Evolutionary conservation across 2,888 invertebrate species (phyloP).

Genomic region (Idaea aversata): DNA sequence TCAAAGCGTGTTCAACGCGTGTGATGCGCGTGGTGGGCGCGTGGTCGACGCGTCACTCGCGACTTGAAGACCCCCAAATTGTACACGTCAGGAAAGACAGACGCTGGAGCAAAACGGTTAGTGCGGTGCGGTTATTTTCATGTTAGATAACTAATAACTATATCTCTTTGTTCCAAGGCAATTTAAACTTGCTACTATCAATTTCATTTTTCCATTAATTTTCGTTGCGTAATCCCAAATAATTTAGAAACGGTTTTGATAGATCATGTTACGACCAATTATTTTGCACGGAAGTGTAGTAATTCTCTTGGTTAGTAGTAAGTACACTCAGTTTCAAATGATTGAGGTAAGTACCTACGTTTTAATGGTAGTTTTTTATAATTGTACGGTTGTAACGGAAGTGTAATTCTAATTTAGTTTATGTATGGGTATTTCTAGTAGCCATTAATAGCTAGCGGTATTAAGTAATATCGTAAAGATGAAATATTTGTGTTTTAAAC

Average conservation of each 20-base stretch:
- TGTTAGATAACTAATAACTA: not conserved
- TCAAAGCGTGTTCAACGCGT: no score
- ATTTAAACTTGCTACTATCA: not conserved
- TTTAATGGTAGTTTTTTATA: not conserved
- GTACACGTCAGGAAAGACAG: no score
- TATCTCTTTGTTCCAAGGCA: not conserved
- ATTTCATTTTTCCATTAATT: slow-evolving; percentile 10
- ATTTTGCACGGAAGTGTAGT: slow-evolving; percentile 44
- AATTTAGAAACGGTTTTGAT: slow-evolving; percentile 25
- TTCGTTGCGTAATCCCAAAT: slow-evolving; percentile 31
- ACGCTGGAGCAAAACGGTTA: no score
- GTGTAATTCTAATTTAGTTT: slow-evolving; percentile 10
- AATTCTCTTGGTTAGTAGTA: slow-evolving; percentile 15
- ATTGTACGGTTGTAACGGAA: slow-evolving; percentile 10
- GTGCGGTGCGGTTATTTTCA: no score
- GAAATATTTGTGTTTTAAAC: no score
- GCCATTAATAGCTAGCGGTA: no score
- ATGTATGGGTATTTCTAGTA: not conserved
- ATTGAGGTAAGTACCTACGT: not conserved
- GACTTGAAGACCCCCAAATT: no score
- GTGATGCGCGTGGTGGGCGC: no score
- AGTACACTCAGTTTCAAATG: slow-evolving; percentile 21
- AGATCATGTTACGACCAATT: slow-evolving; percentile 25
- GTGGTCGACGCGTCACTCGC: no score
- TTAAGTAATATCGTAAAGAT: no score